Evolutionary conservation across 2,113 vertebrate species (phyloP).

Genomic region (Rissa tridactyla): DNA sequence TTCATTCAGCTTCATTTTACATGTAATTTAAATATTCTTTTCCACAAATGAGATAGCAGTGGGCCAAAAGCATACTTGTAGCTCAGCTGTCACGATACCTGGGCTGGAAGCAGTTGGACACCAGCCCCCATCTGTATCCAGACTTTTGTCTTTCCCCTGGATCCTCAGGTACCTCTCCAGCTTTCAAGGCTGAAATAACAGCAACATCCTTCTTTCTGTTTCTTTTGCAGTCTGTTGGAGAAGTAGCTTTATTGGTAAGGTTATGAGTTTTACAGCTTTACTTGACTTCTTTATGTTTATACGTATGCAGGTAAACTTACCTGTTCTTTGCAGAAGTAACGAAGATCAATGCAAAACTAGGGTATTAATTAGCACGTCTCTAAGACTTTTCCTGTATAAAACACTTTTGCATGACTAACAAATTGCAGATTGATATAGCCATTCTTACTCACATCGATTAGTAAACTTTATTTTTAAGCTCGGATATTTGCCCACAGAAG

Average conservation of each 20-base stretch:
- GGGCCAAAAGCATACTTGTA: background rate
- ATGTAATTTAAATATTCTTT: background rate
- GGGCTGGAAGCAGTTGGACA: background rate
- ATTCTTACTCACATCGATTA: background rate
- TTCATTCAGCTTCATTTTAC: background rate
- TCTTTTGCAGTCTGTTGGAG: background rate
- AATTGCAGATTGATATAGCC: background rate
- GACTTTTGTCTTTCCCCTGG: background rate
- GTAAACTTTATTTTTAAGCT: background rate
- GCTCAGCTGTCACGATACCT: background rate
- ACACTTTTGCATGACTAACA: background rate
- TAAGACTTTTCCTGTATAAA: background rate
- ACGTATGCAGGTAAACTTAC: background rate
- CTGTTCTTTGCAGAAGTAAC: background rate
- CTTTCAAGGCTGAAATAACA: background rate
- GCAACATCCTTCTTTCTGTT: background rate
- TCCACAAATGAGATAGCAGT: rapidly evolving
- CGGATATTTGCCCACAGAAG: background rate
- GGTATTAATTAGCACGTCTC: rapidly evolving
- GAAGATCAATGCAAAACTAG: background rate
- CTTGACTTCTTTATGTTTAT: background rate
- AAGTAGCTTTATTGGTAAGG: background rate
- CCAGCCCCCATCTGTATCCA: background rate
- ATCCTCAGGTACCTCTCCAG: background rate
- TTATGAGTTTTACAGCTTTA: background rate